phyloP scores from a whole-genome alignment of 2,888 invertebrate genomes.

The Hydriomena furcata region DNA sequence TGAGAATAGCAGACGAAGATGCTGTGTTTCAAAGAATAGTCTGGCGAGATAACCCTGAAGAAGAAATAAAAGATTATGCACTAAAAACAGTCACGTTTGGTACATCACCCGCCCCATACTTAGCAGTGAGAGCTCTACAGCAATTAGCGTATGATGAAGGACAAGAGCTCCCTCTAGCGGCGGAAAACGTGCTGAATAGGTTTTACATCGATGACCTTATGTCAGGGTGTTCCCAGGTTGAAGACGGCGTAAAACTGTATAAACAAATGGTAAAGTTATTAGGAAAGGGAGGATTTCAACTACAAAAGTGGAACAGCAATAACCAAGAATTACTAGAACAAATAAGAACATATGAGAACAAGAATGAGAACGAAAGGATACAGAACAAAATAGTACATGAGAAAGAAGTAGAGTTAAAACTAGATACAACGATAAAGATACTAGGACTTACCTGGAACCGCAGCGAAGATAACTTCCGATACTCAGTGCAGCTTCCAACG shows the following conservation, averaged over 20 bases:
- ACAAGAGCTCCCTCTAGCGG: neutral
- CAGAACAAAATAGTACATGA: neutral
- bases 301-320: slow-evolving; percentile 1
- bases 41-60: neutral
- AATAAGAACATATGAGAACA: neutral
- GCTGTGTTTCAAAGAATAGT: neutral
- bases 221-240: neutral
- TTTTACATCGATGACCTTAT: neutral
- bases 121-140: neutral
- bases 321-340: neutral
- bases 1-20: neutral
- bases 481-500: neutral
- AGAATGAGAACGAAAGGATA: too few species aligned
- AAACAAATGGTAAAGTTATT: neutral
- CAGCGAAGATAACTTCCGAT: neutral
- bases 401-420: neutral
- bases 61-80: neutral
- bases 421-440: neutral
- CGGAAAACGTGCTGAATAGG: neutral
- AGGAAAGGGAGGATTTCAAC: neutral
- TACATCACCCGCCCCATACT: neutral
- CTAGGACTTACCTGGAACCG: neutral
- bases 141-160: neutral
- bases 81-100: neutral
- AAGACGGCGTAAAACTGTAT: neutral